These are phyloP conservation scores for Spheniscus mendiculus DNA, from an alignment of 2,113 vertebrate genomes.

Conservation along the genomic window DNA sequence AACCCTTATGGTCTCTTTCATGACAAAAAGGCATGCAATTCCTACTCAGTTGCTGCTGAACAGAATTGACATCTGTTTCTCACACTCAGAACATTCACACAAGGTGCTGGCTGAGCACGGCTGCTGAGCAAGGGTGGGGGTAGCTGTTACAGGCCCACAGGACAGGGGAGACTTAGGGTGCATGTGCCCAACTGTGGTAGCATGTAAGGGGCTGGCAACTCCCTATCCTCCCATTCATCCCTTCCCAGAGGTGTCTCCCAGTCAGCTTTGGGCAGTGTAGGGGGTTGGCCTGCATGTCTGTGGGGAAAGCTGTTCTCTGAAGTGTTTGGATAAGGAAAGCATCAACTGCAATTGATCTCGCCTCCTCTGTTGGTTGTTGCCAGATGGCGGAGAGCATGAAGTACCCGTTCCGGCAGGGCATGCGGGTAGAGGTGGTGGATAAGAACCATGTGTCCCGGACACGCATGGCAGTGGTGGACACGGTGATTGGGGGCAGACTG, in stretches of 20 bases:
- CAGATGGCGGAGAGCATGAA: conserved; percentile 91
- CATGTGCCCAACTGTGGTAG: background rate
- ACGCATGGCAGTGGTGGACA: conserved; percentile 85
- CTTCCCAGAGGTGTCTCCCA: background rate
- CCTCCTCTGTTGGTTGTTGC: background rate
- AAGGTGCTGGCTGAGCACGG: background rate
- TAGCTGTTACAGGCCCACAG: background rate
- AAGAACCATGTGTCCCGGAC: conserved; percentile 85
- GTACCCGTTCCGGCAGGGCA: conserved; percentile 84
- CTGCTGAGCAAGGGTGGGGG: background rate
- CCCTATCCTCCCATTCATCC: background rate
- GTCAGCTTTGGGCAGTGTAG: background rate
- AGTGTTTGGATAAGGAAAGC: background rate
- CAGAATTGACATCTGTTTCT: background rate
- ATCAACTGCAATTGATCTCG: background rate
- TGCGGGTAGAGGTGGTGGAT: conserved; percentile 93
- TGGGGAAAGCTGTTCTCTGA: background rate
- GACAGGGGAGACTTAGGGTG: background rate
- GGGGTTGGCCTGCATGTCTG: background rate
- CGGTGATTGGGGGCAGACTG: conserved; percentile 87
- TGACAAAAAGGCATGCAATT: background rate
- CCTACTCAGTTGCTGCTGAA: background rate
- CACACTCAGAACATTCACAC: background rate
- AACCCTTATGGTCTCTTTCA: background rate
- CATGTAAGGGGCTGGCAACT: background rate